Conservation (phyloP, 2,113 vertebrate species). For the Mustela nigripes region DNA sequence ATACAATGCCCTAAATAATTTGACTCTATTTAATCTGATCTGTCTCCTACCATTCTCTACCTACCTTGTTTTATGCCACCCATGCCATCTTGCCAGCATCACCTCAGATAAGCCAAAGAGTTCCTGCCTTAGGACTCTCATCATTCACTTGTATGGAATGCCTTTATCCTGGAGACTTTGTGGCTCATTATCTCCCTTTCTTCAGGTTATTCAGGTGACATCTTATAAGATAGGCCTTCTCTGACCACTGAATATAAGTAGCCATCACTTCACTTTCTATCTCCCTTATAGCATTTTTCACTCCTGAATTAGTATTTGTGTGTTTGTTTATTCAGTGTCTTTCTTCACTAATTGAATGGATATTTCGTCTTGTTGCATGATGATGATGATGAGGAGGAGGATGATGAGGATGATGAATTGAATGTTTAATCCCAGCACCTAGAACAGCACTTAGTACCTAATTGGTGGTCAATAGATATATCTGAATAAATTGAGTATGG, state of each 20-base stretch:
- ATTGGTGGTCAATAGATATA: not conserved
- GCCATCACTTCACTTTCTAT: not conserved
- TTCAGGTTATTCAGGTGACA: not conserved
- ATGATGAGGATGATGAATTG: not conserved
- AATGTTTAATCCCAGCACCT: not conserved
- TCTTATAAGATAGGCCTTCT: not conserved
- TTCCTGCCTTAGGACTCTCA: not conserved
- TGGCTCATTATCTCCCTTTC: not conserved
- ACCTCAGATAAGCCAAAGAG: not conserved
- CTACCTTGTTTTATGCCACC: not conserved
- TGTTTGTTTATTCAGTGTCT: slow-evolving; percentile 5
- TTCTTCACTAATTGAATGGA: not conserved
- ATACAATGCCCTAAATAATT: not conserved
- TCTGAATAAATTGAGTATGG: not conserved
- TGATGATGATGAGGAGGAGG: not conserved
- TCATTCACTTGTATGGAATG: not conserved
- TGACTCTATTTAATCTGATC: not conserved
- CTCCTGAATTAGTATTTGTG: not conserved
- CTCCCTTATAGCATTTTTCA: not conserved
- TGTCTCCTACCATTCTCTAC: not conserved
- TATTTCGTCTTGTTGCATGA: not conserved
- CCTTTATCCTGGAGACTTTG: not conserved
- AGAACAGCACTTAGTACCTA: not conserved
- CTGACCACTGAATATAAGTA: slow-evolving; percentile 25
- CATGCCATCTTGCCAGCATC: not conserved